Conservation (phyloP, 2,113 vertebrate species). For the Stigmatopora argus region DNA sequence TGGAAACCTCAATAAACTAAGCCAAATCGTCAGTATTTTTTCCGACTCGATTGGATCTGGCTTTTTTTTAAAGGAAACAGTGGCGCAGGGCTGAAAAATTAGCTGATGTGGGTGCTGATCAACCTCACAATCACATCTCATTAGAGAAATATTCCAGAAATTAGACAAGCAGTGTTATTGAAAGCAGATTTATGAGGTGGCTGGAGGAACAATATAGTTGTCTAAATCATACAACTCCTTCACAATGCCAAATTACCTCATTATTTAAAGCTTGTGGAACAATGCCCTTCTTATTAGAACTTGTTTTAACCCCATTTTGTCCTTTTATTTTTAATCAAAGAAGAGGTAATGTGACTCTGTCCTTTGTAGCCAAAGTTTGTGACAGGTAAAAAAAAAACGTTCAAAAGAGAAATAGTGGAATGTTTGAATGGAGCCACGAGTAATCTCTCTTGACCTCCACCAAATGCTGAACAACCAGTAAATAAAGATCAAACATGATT, state of each 20-base stretch:
- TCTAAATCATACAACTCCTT: constrained; percentile 60
- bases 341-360: not conserved
- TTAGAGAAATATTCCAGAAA: constrained; percentile 32
- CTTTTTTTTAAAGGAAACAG: not conserved
- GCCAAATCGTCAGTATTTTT: not conserved
- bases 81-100: not conserved
- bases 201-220: constrained; percentile 56
- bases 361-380: constrained; percentile 15
- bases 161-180: constrained; percentile 47
- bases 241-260: constrained; percentile 64
- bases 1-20: not conserved
- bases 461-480: constrained; percentile 65
- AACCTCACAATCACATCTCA: not conserved
- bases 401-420: constrained; percentile 29
- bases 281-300: constrained; percentile 49
- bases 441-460: constrained; percentile 71
- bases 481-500: constrained; percentile 74
- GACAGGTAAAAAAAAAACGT: constrained; percentile 11
- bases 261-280: constrained; percentile 51
- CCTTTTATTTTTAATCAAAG: not conserved
- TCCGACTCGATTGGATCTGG: not conserved
- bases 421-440: constrained; percentile 46
- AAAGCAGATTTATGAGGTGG: constrained; percentile 62
- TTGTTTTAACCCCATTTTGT: constrained; percentile 29
- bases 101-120: constrained; percentile 1